Percentiles rank a stretch among this genome's conserved stretches.
Evolutionary conservation across 2,888 invertebrate species (phyloP).

Genomic region (Drosophila birchii): DNA sequence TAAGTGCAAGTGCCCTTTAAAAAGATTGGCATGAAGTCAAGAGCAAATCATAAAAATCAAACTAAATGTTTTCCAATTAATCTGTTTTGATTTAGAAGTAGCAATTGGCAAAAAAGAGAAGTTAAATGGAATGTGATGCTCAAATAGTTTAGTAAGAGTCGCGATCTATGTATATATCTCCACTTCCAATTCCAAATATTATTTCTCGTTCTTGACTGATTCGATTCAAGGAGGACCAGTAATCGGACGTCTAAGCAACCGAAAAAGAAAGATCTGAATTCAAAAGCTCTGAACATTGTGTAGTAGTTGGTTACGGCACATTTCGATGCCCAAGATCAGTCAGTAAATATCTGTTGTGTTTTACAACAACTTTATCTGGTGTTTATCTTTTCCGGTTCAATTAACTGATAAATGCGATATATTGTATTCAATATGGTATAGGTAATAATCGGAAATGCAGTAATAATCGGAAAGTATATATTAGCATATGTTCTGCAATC

Average conservation of each 20-base stretch:
- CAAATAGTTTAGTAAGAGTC: background rate
- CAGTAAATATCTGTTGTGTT: background rate
- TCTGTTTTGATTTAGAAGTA: background rate
- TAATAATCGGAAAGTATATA: background rate
- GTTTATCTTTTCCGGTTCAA: background rate
- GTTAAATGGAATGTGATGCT: background rate
- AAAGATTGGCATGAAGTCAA: slow-evolving; percentile 11
- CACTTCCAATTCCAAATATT: too few relatives aligned
- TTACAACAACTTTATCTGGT: background rate
- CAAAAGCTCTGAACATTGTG: too few relatives aligned
- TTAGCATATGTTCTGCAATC: slow-evolving; percentile 12
- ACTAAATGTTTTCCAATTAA: slow-evolving; percentile 1
- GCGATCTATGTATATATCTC: too few relatives aligned
- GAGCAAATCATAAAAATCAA: background rate
- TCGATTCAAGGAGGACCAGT: too few relatives aligned
- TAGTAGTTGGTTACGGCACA: too few relatives aligned
- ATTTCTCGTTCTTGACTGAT: too few relatives aligned
- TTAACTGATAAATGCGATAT: background rate
- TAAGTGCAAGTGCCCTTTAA: slow-evolving; percentile 2
- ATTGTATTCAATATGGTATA: background rate
- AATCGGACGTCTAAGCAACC: too few relatives aligned
- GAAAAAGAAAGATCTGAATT: too few relatives aligned
- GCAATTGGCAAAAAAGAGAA: background rate
- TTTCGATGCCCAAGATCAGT: background rate
- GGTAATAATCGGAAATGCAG: background rate